phyloP scores from a whole-genome alignment of 23 tunicate genomes.

The Ascidia mentula region DNA sequence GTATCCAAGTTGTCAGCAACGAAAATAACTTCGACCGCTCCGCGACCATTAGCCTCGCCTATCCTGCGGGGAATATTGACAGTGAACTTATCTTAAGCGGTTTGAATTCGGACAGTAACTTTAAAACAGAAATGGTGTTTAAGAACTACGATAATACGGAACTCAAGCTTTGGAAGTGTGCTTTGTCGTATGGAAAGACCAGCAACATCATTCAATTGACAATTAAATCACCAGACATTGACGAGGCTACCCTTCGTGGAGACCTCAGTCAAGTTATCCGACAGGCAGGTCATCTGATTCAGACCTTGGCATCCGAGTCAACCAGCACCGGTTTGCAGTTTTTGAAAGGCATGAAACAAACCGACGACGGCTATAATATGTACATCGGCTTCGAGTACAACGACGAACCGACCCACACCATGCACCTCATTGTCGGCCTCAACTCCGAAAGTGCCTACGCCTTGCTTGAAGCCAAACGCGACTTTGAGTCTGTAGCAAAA shows the following conservation, averaged over 20 bases:
- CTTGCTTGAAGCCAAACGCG: constrained; percentile 36
- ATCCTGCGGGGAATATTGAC: constrained; percentile 24
- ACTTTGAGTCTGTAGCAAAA: constrained; percentile 34
- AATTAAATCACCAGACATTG: constrained; percentile 32
- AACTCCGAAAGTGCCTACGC: not conserved
- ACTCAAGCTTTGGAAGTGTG: constrained; percentile 11
- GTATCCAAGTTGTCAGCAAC: not conserved
- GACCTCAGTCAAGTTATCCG: constrained; percentile 33
- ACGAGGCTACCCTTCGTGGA: constrained; percentile 30
- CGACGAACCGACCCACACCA: constrained; percentile 21
- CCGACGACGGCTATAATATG: constrained; percentile 33
- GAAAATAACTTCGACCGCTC: not conserved
- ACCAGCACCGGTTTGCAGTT: constrained; percentile 14
- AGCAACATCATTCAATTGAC: constrained; percentile 25
- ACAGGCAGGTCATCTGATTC: constrained; percentile 26
- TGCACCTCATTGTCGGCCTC: constrained; percentile 31
- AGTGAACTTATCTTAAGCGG: constrained; percentile 18
- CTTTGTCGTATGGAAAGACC: constrained; percentile 13
- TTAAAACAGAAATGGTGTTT: constrained; percentile 5
- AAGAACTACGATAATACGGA: constrained; percentile 24
- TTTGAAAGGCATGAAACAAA: constrained; percentile 31
- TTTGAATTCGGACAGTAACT: not conserved
- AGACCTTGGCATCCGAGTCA: constrained; percentile 24
- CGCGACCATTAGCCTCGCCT: constrained; percentile 16
- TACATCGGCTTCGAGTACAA: constrained; percentile 40